Evolutionary conservation across 1,140 invertebrate genomes (phyloP).

Genomic region (Pogonomyrmex californicus): DNA sequence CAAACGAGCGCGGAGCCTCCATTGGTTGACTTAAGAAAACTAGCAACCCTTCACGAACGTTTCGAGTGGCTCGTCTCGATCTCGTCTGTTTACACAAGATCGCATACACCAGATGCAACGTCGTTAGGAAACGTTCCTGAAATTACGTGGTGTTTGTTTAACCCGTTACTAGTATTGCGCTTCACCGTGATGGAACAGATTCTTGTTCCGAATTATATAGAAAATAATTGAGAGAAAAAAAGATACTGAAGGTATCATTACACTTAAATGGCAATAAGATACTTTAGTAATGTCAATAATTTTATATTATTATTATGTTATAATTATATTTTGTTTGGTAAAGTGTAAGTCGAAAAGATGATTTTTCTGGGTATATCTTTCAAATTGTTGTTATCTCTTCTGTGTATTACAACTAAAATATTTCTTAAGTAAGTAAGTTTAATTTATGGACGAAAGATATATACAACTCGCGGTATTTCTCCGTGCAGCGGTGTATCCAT

Average conservation of each 20-base stretch:
- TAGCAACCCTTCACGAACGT: conserved; percentile 74
- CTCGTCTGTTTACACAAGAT: conserved; percentile 75
- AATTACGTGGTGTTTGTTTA: conserved; percentile 76
- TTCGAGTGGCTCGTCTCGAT: conserved; percentile 75
- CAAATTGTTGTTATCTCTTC: not conserved
- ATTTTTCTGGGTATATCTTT: not conserved
- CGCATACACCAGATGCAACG: conserved; percentile 74
- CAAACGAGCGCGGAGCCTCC: conserved; percentile 53
- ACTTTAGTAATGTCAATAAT: not conserved
- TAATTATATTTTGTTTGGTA: not conserved
- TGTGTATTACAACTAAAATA: conserved; percentile 14
- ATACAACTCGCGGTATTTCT: conserved; percentile 26
- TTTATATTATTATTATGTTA: not conserved
- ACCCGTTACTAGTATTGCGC: conserved; percentile 64
- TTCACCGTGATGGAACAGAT: conserved; percentile 48
- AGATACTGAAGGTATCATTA: not conserved
- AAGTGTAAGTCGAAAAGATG: not conserved
- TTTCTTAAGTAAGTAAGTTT: conserved; percentile 13
- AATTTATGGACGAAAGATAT: conserved; percentile 35
- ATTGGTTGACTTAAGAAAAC: conserved; percentile 73
- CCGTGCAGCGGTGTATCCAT: not conserved
- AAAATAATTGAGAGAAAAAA: not conserved
- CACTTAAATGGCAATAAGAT: not conserved
- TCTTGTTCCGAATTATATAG: conserved; percentile 31
- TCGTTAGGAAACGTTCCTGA: conserved; percentile 67